These are phyloP conservation scores for Chinchilla lanigera DNA, from an alignment of 2,113 vertebrate species.

Conservation along the genomic window DNA sequence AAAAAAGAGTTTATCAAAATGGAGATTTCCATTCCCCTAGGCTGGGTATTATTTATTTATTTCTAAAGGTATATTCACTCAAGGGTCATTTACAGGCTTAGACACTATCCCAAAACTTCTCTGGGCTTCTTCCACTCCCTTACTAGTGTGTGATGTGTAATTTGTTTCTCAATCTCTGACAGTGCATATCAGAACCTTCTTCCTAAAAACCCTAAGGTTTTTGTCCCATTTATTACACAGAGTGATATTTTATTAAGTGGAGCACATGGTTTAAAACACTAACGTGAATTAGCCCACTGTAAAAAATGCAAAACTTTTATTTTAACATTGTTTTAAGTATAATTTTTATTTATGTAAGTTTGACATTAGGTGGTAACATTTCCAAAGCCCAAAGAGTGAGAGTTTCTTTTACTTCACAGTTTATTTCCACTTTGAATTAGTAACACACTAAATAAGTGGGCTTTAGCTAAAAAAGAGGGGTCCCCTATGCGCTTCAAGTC, in stretches of 20 bases:
- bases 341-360: not conserved
- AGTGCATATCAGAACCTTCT: not conserved
- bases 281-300: not conserved
- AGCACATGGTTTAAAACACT: not conserved
- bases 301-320: not conserved
- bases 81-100: not conserved
- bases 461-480: not conserved
- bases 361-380: not conserved
- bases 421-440: slow-evolving; percentile 27
- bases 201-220: not conserved
- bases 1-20: not conserved
- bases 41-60: not conserved
- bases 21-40: not conserved
- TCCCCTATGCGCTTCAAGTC: not conserved
- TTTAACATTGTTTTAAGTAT: not conserved
- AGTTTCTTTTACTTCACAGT: not conserved
- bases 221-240: slow-evolving; percentile 29
- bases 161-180: slow-evolving; percentile 39
- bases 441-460: not conserved
- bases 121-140: not conserved
- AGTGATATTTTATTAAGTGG: not conserved
- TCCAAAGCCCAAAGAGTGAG: not conserved
- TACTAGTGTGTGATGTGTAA: slow-evolving; percentile 12
- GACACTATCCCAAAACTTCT: slow-evolving; percentile 20
- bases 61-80: not conserved